These are phyloP conservation scores for Volucella inflata DNA, from an alignment of 2,888 invertebrate genomes.

Conservation along the genomic window DNA sequence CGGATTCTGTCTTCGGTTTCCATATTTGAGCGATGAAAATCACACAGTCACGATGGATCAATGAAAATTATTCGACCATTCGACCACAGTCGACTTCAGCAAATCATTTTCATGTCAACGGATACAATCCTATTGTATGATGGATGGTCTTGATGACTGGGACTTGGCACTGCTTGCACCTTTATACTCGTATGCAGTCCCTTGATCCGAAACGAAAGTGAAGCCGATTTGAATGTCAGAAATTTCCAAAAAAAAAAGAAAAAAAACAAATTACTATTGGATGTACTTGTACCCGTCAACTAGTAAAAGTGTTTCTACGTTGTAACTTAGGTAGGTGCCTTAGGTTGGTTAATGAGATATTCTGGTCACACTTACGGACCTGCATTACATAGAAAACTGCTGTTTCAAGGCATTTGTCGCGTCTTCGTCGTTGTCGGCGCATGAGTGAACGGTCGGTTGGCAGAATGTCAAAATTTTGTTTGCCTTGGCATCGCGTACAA, in stretches of 20 bases:
- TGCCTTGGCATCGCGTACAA: conserved; percentile 16
- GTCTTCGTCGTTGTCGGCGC: conserved; percentile 6
- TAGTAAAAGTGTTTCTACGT: conserved; percentile 1
- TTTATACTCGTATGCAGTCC: neutral
- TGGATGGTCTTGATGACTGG: conserved; percentile 38
- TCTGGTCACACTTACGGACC: conserved; percentile 37
- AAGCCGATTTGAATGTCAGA: conserved; percentile 11
- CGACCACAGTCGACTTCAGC: neutral
- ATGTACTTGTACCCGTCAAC: neutral
- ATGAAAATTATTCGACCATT: conserved; percentile 43
- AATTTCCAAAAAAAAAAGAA: neutral
- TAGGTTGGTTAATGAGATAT: conserved; percentile 12
- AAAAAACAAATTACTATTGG: neutral
- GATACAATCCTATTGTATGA: conserved; percentile 27
- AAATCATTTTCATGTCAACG: conserved; percentile 42
- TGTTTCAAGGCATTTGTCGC: conserved; percentile 4
- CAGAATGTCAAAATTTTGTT: conserved; percentile 49
- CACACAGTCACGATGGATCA: conserved; percentile 34
- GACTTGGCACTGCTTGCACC: neutral
- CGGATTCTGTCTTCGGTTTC: conserved; percentile 18
- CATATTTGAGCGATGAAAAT: conserved; percentile 18
- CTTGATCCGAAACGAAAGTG: conserved; percentile 47
- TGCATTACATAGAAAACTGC: conserved; percentile 18
- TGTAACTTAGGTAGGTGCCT: conserved; percentile 4
- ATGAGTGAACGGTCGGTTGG: conserved; percentile 56